These are phyloP conservation scores for Drosophila repletoides DNA, from an alignment of 1,140 invertebrate genomes.

Conservation along the genomic window DNA sequence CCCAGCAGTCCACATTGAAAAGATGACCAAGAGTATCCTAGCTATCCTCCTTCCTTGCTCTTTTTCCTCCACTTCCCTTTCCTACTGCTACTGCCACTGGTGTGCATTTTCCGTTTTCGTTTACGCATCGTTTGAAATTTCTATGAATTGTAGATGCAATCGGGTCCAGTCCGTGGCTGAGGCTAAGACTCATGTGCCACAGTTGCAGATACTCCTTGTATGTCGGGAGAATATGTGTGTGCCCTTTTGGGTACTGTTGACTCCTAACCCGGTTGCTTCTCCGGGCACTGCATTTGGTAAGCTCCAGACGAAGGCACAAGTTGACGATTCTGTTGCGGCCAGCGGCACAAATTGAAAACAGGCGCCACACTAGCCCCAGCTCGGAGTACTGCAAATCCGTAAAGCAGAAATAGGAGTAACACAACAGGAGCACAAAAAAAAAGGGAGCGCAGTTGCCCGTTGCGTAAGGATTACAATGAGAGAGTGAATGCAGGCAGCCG, in stretches of 20 bases:
- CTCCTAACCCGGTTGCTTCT: conserved; percentile 36
- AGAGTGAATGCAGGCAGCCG: conserved; percentile 19
- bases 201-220: conserved; percentile 17
- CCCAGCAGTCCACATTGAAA: conserved; percentile 22
- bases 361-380: not conserved
- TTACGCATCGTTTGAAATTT: conserved; percentile 81
- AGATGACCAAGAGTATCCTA: conserved; percentile 31
- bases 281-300: conserved; percentile 74
- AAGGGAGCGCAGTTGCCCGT: conserved; percentile 41
- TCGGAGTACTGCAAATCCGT: conserved; percentile 5
- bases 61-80: not conserved
- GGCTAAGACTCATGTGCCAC: conserved; percentile 41
- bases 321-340: conserved; percentile 71
- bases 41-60: not conserved
- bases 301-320: conserved; percentile 76
- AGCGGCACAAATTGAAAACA: conserved; percentile 61
- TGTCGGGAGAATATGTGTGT: not conserved
- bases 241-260: not conserved
- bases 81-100: conserved; percentile 1
- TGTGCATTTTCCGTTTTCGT: conserved; percentile 78
- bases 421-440: conserved; percentile 39
- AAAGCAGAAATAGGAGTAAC: conserved; percentile 5
- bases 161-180: conserved; percentile 66
- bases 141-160: conserved; percentile 82
- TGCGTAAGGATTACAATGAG: conserved; percentile 64